Evolutionary conservation across 2,797 vertebrate species (phyloP), one percentile per base, ranked within the genome.

Genomic region (Channallabes apus): DNA sequence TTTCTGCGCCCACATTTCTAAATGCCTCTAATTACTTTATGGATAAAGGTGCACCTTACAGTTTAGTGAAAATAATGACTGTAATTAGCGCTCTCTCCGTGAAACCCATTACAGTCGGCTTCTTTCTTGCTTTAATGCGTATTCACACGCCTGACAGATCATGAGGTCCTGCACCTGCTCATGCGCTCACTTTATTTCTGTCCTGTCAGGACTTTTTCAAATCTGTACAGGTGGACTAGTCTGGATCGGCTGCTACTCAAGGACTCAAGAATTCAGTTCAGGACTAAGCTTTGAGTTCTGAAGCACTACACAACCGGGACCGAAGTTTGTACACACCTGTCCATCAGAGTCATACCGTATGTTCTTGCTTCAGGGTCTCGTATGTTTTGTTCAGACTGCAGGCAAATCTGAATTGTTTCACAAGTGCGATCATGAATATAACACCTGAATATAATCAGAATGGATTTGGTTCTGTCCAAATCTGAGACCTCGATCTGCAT

Each of bases 51-150:
- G 91, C 90, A 89, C 90, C 90, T 91, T 89, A 91, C 91, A 91
- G 91, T 94, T 94, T 94, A 93, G 91, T 89, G 83, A 89, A 89
- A 92, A 88, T 93, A 93, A 94, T 95, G 91, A 93, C 92, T 90
- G 89, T 92, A 93, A 95, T 95, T 94, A 94, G 76, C 77, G 72
- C 84, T 86, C 86, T 90, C 90, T 90, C 90, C 83, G 82, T 87
- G 71, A 82, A 85, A 62, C 85, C 88, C 78, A 86, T 90, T 88
- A 84, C 85, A 35, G 5, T 61, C 58, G 61, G 6, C 17, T 32
- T 29, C 32, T 56, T 87, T 86, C 76, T 88, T 61, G 82, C 82
- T 61, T 61, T 82, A 41, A 86, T 89, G 81, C 88, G 88, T 88
- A 88, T 89, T 89, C 85, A 87, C 80, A 51, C 56, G 82, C 22